Base-by-base conservation (phyloP, 92 coral and sea anemone genomes). In the Epizoanthus scotinus region DNA sequence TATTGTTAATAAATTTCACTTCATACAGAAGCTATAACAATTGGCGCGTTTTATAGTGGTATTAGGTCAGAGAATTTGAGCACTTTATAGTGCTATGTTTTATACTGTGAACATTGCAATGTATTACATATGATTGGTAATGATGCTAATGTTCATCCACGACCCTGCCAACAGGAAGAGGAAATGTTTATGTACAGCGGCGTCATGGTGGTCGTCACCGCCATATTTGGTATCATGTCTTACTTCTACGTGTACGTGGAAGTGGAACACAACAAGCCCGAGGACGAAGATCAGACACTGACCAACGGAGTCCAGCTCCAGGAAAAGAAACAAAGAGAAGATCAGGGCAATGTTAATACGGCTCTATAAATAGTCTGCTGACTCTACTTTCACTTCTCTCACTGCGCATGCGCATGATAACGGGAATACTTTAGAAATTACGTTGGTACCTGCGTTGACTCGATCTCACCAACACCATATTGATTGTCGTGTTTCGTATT, bases 111-210 rank as follows among this genome's bases (percentile, higher is more conserved):
- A 44, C 50, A 47, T 47, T 47, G 52, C 10, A 47, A 5, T 44
- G 14, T 44, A 44, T 44, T 44, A 15, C 13, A 44, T 44, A 47
- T 47, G 52, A 60, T 60, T 3, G 9, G 17, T 60, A 20, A 28
- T 72, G 14, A 22, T 75, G 21, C 34, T 3, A n/a, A 10, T n/a
- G 53, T 3, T 26, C 29, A 5, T 38, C 17, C 18, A 0, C 6
- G 10, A 7, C 10, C 68, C 20, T 70, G 27, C 53, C 7, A 22
- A n/a, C 73, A 92, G 97, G 97, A 92, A 47, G 86, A 78, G 60
- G 97, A 92, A 82, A 92, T 92, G 97, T 92, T 92, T 57, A 67
- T 92, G 85, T 92, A 92, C 80, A 91, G 97, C 50, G 97, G 97
- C 2, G 79, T 92, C 44, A 92, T 92, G 97, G 94, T 89, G 52